A percentile compares a stretch with the other conserved stretches of the same genome.
Evolutionary conservation across 1,140 invertebrate genomes (phyloP).

Genomic region (Caenorhabditis briggsae): DNA sequence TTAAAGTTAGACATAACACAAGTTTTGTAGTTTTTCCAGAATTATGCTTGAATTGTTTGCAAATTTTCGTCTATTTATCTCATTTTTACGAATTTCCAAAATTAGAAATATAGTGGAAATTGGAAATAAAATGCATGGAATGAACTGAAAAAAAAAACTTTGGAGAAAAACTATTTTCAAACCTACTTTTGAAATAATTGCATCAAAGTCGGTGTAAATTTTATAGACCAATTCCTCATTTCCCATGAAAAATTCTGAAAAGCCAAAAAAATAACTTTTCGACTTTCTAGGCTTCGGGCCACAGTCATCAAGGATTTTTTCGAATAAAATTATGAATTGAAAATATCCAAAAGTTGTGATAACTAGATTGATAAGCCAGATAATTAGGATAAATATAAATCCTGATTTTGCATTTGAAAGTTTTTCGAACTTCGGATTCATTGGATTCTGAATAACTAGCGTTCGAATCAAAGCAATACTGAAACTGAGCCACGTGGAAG

Average conservation of each 20-base stretch:
- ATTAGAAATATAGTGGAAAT: neutral
- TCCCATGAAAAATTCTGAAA: neutral
- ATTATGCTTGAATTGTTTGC: neutral
- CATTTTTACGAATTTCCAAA: neutral
- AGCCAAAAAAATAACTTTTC: neutral
- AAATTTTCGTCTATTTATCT: neutral
- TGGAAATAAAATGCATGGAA: slow-evolving; percentile 5
- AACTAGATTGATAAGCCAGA: neutral
- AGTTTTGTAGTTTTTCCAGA: slow-evolving; percentile 19
- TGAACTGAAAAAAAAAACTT: neutral
- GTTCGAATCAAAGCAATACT: neutral
- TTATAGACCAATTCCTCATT: neutral
- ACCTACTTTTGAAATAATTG: neutral
- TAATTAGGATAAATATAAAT: neutral
- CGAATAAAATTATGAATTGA: neutral
- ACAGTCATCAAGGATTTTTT: neutral
- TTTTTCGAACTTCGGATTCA: neutral
- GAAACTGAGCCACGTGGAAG: neutral
- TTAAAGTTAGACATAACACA: neutral
- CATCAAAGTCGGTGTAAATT: neutral
- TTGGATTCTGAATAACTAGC: neutral
- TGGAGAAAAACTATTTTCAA: neutral
- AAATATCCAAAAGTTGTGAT: neutral
- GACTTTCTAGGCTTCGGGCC: neutral
- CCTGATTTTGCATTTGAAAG: neutral